Evolutionary conservation across 2,113 vertebrate genomes (phyloP), one percentile per base, ranked within the genome.

Genomic region (Polyodon spathula): DNA sequence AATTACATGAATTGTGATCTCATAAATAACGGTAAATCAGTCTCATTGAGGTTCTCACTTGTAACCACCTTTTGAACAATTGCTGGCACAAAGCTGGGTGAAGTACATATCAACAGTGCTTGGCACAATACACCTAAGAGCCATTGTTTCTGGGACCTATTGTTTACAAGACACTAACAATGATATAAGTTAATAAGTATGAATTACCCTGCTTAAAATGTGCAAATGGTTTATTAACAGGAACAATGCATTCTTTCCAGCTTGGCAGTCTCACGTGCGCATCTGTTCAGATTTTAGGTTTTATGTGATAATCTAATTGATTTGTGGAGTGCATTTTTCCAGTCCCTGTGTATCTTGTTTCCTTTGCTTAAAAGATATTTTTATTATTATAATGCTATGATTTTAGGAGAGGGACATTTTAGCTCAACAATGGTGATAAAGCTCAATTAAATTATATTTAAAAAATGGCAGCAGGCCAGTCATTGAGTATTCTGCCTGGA

Each of bases 121-220:
- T 5, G 46, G n/a, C 46, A 74, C 60, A 64, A 70, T 72, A 75
- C 78, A 73, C 78, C 77, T 16, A 71, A 84, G 73, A 77, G 67
- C 68, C 72, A 90, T 91, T 95, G 88, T 93, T 90, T 86, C 74
- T 1, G 64, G 84, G 77, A 79, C 70, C 81, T n/a, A 92, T 94
- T 96, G 89, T 93, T 87, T 89, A 84, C 78, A 88, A 87, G 90
- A 87, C 71, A 79, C 78, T 88, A n/a, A n/a, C 84, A 86, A 80
- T 91, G 82, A 87, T 87, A 88, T 86, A 89, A 91, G 89, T 94
- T 94, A 94, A 94, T 94, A 85, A 91, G 84, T 87, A 83, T 92
- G 94, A 94, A 93, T 93, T 93, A 88, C 77, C 78, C 86, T 78
- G 86, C 71, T 81, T 75, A 61, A 50, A 81, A 88, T 88, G 83